These are phyloP conservation scores for Puma concolor DNA, from an alignment of 2,113 vertebrate species.

Conservation along the genomic window DNA sequence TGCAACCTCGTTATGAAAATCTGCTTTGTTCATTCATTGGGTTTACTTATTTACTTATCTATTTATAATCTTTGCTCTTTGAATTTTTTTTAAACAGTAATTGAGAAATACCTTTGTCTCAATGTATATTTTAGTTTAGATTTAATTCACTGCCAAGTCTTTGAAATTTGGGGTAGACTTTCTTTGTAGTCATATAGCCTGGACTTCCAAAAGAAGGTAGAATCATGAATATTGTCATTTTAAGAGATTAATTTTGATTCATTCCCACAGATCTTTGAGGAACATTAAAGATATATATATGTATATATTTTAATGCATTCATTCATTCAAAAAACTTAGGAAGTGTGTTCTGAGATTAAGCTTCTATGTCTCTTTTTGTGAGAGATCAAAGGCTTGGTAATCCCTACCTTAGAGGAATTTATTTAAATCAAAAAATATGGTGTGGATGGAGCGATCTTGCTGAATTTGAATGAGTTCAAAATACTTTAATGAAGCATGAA, in stretches of 20 bases:
- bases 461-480: conserved; percentile 41
- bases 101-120: background rate
- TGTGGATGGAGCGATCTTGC: background rate
- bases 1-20: background rate
- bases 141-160: background rate
- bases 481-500: background rate
- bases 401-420: conserved; percentile 45
- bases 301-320: background rate
- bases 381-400: conserved; percentile 53
- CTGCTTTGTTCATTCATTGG: background rate
- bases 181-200: background rate
- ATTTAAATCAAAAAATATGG: conserved; percentile 35
- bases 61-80: background rate
- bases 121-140: background rate
- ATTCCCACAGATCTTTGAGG: background rate
- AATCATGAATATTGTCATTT: background rate
- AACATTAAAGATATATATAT: background rate
- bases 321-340: background rate
- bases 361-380: background rate
- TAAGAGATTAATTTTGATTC: background rate
- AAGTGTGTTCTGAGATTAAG: background rate
- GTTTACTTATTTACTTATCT: background rate
- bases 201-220: background rate
- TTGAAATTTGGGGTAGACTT: background rate
- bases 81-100: background rate